Evolutionary conservation across 1,140 invertebrate genomes (phyloP).

Genomic region (Temnothorax nylanderi): DNA sequence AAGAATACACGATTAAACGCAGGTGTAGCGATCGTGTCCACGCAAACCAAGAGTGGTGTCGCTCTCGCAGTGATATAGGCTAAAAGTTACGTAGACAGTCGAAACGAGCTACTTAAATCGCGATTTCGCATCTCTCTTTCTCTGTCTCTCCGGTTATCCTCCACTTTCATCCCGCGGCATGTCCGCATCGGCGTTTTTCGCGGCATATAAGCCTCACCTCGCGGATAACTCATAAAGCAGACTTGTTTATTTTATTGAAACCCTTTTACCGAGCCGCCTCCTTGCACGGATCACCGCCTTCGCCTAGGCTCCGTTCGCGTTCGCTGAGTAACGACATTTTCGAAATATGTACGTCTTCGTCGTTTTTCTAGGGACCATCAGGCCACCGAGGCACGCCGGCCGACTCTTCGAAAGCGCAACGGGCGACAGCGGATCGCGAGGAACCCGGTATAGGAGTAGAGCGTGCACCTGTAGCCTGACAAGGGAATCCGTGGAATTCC

Average conservation of each 20-base stretch:
- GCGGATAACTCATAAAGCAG: slow-evolving; percentile 73
- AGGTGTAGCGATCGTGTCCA: neutral
- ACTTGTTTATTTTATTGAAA: slow-evolving; percentile 74
- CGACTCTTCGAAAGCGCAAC: slow-evolving; percentile 39
- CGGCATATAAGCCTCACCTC: slow-evolving; percentile 40
- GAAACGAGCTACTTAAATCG: slow-evolving; percentile 31
- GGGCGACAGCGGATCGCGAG: slow-evolving; percentile 37
- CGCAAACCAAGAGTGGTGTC: neutral
- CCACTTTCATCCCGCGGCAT: neutral
- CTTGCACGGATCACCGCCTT: neutral
- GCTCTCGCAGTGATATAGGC: neutral
- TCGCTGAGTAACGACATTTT: slow-evolving; percentile 72
- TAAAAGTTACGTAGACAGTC: slow-evolving; percentile 47
- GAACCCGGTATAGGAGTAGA: slow-evolving; percentile 52
- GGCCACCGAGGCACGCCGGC: neutral
- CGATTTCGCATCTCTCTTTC: neutral
- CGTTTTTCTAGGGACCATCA: slow-evolving; percentile 10
- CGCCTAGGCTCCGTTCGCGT: slow-evolving; percentile 48
- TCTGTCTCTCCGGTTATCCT: neutral
- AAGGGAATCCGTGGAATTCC: slow-evolving; percentile 72
- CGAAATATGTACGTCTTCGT: slow-evolving; percentile 67
- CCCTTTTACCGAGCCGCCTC: slow-evolving; percentile 62
- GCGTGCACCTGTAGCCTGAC: slow-evolving; percentile 69
- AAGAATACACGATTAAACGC: neutral
- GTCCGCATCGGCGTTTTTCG: slow-evolving; percentile 55